phyloP scores from a whole-genome alignment of 2,888 invertebrate genomes.

The Acleris emargana region DNA sequence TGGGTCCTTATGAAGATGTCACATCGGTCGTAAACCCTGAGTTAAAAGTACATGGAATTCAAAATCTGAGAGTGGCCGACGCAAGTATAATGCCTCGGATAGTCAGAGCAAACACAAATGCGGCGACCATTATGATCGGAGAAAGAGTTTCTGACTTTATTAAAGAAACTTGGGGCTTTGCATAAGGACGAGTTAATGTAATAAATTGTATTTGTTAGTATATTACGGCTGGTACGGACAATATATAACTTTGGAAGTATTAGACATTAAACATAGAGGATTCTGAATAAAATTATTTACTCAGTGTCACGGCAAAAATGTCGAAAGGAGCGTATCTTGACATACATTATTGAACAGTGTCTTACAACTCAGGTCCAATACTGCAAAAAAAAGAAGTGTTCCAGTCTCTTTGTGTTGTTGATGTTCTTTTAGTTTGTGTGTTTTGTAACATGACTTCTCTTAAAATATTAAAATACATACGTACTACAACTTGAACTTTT shows the following conservation, averaged over 20 bases:
- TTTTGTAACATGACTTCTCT: too few relatives aligned
- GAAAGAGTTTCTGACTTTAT: conserved; percentile 89
- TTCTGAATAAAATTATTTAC: background rate
- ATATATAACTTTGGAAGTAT: too few relatives aligned
- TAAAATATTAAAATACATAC: too few relatives aligned
- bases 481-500: too few relatives aligned
- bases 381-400: too few relatives aligned
- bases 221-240: too few relatives aligned
- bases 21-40: conserved; percentile 86
- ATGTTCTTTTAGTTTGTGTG: too few relatives aligned
- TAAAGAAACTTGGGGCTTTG: conserved; percentile 63
- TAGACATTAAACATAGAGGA: too few relatives aligned
- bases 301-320: background rate
- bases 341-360: background rate
- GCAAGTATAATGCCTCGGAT: conserved; percentile 90
- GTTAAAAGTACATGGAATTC: conserved; percentile 84
- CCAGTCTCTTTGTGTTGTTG: too few relatives aligned
- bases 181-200: too few relatives aligned
- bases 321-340: background rate
- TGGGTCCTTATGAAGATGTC: conserved; percentile 85
- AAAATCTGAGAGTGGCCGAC: conserved; percentile 86
- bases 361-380: too few relatives aligned
- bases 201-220: too few relatives aligned
- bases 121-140: conserved; percentile 90
- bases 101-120: conserved; percentile 89